Base-by-base conservation (phyloP, 1,140 invertebrate species). In the Adelges cooleyi region DNA sequence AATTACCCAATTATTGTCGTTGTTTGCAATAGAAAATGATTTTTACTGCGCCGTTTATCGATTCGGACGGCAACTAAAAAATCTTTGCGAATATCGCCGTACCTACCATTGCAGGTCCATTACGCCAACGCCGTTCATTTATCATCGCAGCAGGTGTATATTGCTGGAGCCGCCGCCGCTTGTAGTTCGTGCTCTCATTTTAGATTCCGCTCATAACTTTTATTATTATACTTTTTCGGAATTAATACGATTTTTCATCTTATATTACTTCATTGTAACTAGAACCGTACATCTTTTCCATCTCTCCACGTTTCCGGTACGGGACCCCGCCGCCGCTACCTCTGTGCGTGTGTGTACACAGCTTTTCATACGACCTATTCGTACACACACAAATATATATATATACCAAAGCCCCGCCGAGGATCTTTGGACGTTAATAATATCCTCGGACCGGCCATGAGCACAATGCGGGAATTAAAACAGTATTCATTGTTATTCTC, bases 211-310 rank as follows among this genome's bases (percentile, higher is more conserved):
- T 62, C 56, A 62, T 62, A 62, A 62, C 56, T 62, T 62, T 62
- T 48, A 62, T 48, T 62, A 48, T 62, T 62, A 62, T 62, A 62
- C 56, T 62, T 62, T 62, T 62, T 62, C 56, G 27, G 56, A 62
- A 62, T 62, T 62, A 62, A 62, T 62, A 62, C 56, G 56, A 62
- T 62, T 62, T 62, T 62, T 62, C 56, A 62, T 62, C 40, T 62
- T 48, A 62, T 62, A 62, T 62, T 62, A 62, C 56, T 62, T 62
- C 56, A 62, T 62, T 62, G 56, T 62, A 62, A 62, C 56, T 15
- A 62, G 56, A 48, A 29, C 40, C 56, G 56, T 62, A 62, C 56
- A 62, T 62, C 56, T 62, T 62, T n/a, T 62, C 56, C 56, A 62
- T 62, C 56, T 46, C 42, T 46, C 42, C 11, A 33, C 27, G 56